phyloP scores from a whole-genome alignment of 2,113 vertebrate species.

The Syrmaticus mikado region DNA sequence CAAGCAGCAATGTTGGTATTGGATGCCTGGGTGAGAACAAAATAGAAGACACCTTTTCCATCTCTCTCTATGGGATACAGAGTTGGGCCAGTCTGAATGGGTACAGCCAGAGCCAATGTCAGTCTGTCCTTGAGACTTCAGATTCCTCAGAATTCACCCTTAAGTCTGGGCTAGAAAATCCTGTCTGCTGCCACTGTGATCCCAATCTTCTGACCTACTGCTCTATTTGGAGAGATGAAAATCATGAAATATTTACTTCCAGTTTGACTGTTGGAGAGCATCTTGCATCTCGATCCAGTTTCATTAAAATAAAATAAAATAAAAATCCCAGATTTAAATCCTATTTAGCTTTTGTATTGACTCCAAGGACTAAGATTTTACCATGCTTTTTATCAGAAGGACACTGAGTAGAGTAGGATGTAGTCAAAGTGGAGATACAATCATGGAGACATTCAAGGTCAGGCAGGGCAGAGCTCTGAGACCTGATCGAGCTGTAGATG shows the following conservation, averaged over 20 bases:
- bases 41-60: neutral
- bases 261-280: neutral
- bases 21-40: neutral
- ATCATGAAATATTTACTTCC: neutral
- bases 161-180: neutral
- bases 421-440: neutral
- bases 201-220: neutral
- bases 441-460: too few species aligned
- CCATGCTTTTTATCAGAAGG: neutral
- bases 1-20: accelerated
- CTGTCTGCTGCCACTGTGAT: accelerated
- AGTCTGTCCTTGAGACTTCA: neutral
- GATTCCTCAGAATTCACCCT: too few species aligned
- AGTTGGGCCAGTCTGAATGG: neutral
- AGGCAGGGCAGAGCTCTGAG: too few species aligned
- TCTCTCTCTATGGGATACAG: too few species aligned
- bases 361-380: neutral
- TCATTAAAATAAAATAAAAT: neutral
- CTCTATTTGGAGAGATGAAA: neutral
- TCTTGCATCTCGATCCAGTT: neutral
- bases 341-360: neutral
- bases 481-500: too few species aligned
- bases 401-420: neutral
- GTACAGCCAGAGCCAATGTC: neutral
- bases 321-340: neutral